phyloP scores from a whole-genome alignment of 2,888 invertebrate genomes.

The Malthinus flaveolus region DNA sequence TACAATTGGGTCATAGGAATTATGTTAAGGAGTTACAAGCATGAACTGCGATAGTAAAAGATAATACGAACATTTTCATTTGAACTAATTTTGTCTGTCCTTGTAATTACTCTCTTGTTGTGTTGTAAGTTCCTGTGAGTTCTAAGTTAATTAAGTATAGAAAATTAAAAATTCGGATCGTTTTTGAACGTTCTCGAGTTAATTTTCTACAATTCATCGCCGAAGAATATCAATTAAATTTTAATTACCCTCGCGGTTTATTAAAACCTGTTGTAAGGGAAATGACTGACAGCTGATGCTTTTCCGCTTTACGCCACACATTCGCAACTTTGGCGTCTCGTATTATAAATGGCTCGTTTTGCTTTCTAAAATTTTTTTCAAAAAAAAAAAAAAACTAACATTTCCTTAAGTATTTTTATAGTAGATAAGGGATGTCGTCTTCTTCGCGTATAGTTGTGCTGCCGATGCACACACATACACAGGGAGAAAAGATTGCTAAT shows the following conservation, averaged over 20 bases:
- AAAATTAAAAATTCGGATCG: no score
- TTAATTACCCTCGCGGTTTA: conserved; percentile 25
- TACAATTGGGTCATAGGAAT: no score
- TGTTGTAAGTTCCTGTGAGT: no score
- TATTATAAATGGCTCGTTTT: no score
- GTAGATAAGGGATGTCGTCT: conserved; percentile 16
- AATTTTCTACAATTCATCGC: not conserved
- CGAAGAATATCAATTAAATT: conserved; percentile 12
- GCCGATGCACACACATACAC: conserved; percentile 16
- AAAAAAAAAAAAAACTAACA: not conserved
- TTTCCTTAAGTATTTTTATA: not conserved
- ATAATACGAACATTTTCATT: no score
- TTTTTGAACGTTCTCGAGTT: not conserved
- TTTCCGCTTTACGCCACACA: conserved; percentile 16
- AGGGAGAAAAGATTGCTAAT: conserved; percentile 27
- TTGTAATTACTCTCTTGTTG: no score
- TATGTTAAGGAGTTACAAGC: no score
- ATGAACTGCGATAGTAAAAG: no score
- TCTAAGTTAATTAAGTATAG: no score
- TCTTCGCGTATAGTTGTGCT: conserved; percentile 15
- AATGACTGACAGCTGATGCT: conserved; percentile 15
- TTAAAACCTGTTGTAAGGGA: conserved; percentile 21
- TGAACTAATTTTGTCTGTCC: no score
- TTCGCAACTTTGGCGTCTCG: no score
- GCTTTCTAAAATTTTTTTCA: no score